Percentiles rank a stretch among this genome's conserved stretches.
Conservation (phyloP, 2,113 vertebrate species). For the Coptodon bakossiorum region DNA sequence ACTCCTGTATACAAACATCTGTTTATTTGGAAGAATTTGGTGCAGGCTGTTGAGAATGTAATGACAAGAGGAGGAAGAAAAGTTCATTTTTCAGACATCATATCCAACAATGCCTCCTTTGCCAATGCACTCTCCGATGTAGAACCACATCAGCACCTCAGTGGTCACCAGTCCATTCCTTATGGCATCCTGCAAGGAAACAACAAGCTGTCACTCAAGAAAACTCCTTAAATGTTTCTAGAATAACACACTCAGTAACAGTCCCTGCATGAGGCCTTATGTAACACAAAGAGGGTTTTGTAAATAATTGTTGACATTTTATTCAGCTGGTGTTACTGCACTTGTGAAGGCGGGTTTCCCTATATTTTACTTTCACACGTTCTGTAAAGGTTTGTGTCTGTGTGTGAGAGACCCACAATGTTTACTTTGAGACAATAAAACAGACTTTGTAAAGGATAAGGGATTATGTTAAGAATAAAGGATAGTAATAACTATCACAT, state of each 20-base stretch:
- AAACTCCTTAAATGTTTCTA: background rate
- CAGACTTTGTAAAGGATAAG: background rate
- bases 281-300: background rate
- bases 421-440: background rate
- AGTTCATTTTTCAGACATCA: constrained; percentile 75
- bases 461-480: background rate
- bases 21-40: background rate
- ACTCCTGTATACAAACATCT: background rate
- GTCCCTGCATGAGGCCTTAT: background rate
- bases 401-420: background rate
- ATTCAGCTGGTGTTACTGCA: background rate
- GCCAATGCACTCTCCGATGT: constrained; percentile 93
- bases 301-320: background rate
- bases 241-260: background rate
- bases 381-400: background rate
- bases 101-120: constrained; percentile 88
- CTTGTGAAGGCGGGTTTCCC: background rate
- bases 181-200: constrained; percentile 78
- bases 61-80: background rate
- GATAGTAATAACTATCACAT: background rate
- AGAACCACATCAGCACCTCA: constrained; percentile 97
- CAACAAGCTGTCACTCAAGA: background rate
- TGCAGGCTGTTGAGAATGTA: constrained; percentile 4
- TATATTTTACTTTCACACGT: background rate
- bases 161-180: constrained; percentile 91